phyloP scores from a whole-genome alignment of 2,888 invertebrate species.

The Agonopterix heracliana region DNA sequence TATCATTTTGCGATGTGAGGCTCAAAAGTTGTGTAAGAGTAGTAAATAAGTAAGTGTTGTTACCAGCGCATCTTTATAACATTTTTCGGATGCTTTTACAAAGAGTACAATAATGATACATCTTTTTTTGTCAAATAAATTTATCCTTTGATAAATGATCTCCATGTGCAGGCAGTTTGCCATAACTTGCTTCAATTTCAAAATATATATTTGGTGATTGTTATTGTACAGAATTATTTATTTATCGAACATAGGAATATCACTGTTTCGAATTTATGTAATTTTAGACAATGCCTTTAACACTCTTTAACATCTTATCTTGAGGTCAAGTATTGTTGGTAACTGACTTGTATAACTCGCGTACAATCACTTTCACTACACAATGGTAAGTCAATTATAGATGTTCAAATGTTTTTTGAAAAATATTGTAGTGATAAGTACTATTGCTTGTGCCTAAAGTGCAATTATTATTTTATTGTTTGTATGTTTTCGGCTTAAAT shows the following conservation, averaged over 20 bases:
- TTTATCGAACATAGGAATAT: conserved; percentile 33
- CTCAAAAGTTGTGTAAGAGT: conserved; percentile 47
- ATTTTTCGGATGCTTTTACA: conserved; percentile 62
- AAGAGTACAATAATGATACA: conserved; percentile 61
- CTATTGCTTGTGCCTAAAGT: conserved; percentile 46
- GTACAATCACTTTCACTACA: conserved; percentile 1
- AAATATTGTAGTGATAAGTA: conserved; percentile 29
- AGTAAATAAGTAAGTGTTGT: conserved; percentile 32
- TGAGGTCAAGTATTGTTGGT: conserved; percentile 20
- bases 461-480: conserved; percentile 31
- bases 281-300: conserved; percentile 38
- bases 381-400: conserved; percentile 55
- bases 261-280: conserved; percentile 58
- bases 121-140: conserved; percentile 54
- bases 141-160: conserved; percentile 58
- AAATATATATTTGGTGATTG: conserved; percentile 28
- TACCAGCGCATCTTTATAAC: conserved; percentile 38
- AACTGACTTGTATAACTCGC: conserved; percentile 10
- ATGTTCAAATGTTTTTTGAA: conserved; percentile 49
- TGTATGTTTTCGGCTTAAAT: conserved; percentile 17
- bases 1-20: conserved; percentile 51
- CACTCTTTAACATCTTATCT: conserved; percentile 40
- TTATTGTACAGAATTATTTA: conserved; percentile 38
- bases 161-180: conserved; percentile 50
- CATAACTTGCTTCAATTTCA: conserved; percentile 34